Evolutionary conservation across 1,140 invertebrate species (phyloP).

Genomic region (Monochamus saltuarius): DNA sequence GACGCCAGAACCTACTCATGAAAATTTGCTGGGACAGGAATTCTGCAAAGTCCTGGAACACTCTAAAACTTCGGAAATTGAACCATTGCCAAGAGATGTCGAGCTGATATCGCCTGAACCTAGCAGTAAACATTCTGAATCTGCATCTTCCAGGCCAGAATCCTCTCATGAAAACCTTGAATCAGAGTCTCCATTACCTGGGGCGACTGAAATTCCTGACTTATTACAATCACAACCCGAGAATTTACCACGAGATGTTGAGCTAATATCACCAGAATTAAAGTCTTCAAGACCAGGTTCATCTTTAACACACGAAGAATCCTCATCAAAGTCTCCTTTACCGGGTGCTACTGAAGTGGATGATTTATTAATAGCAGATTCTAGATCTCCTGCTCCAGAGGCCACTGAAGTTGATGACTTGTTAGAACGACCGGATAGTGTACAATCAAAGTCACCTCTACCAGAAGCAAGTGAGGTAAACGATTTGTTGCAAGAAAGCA

Average conservation of each 20-base stretch:
- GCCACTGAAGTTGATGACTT: slow-evolving; percentile 11
- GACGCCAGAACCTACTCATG: slow-evolving; percentile 23
- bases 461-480: slow-evolving; percentile 7
- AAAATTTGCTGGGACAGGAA: slow-evolving; percentile 20
- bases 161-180: neutral
- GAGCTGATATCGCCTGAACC: slow-evolving; percentile 12
- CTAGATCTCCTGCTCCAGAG: slow-evolving; percentile 16
- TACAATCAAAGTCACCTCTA: no score
- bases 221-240: no score
- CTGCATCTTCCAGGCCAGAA: neutral
- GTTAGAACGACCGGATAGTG: neutral
- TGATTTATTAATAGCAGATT: neutral
- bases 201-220: no score
- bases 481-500: slow-evolving; percentile 7
- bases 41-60: slow-evolving; percentile 4
- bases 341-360: slow-evolving; percentile 6
- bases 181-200: slow-evolving; percentile 1
- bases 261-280: neutral
- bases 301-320: neutral
- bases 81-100: slow-evolving; percentile 4
- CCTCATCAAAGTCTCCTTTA: slow-evolving; percentile 9
- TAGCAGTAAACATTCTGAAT: neutral
- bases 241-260: neutral
- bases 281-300: neutral
- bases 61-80: neutral